A percentile compares a stretch with the other conserved stretches of the same genome.
phyloP scores from a whole-genome alignment of 2,888 invertebrate species.

The Drosophila meridionalis region DNA sequence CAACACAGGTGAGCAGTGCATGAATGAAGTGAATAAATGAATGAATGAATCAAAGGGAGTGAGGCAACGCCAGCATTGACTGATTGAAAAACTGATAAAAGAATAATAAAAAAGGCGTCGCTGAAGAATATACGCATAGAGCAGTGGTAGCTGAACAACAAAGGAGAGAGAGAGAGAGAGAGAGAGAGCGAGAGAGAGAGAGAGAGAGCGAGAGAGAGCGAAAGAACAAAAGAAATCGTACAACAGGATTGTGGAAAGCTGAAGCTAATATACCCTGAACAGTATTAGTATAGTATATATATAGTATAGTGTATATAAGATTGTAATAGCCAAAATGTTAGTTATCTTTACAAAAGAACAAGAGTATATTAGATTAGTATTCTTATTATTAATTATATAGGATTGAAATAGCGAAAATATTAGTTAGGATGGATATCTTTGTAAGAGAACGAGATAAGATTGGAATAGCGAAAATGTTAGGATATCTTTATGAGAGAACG shows the following conservation, averaged over 20 bases:
- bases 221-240: neutral
- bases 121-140: constrained; percentile 2
- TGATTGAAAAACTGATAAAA: constrained; percentile 79
- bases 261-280: neutral
- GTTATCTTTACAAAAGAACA: too few relatives aligned
- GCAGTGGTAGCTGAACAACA: constrained; percentile 8
- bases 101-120: constrained; percentile 49
- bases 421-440: too few relatives aligned
- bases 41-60: constrained; percentile 64
- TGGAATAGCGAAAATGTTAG: too few relatives aligned
- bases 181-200: neutral
- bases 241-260: neutral
- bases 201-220: neutral
- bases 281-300: neutral
- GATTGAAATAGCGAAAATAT: too few relatives aligned
- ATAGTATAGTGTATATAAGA: neutral
- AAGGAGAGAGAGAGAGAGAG: neutral
- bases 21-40: constrained; percentile 76
- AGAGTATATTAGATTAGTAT: too few relatives aligned
- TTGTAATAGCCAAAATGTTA: neutral
- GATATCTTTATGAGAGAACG: too few relatives aligned
- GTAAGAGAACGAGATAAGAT: too few relatives aligned
- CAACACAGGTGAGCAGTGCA: constrained; percentile 67
- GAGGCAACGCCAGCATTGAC: constrained; percentile 43
- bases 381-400: too few relatives aligned